Base-by-base conservation (phyloP, 1,140 invertebrate genomes). In the Pinna nobilis region DNA sequence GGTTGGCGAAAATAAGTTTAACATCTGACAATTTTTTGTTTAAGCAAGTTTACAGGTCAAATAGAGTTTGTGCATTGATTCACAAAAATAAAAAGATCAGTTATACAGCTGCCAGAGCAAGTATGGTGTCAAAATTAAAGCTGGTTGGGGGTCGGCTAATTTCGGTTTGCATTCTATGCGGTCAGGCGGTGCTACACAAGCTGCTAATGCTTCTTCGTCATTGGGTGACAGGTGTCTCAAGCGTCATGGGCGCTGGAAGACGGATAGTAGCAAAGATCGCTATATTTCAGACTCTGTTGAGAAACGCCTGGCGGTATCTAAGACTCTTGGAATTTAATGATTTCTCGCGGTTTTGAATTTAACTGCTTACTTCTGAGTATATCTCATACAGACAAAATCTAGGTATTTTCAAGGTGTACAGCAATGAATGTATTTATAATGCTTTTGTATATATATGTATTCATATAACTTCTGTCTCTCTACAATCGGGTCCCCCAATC, bases 181-280 rank as follows among this genome's bases (percentile, higher is more conserved):
- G 20, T 57, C 66, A 57, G 66, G 66, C 6, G 66, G 50, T 23
- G 66, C 50, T 2, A 68, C 66, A 32, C 32, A 23, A 30, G 66
- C 37, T n/a, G 66, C 51, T 44, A 68, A 68, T 68, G 51, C 66
- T n/a, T 20, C 28, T 20, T 44, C n/a, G 50, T 53, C 9, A 53
- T 25, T 68, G 15, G 51, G 39, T 44, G 33, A 68, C 25, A 57
- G 63, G 18, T 57, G 51, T 35, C 47, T 57, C 23, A 59, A 68
- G 53, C 51, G n/a, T 3, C 66, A 57, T 20, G 53, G 66, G 3
- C 9, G 50, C 3, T 68, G 66, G 50, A 59, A 59, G 35, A 37
- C 37, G 9, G 66, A 68, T 35, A 53, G 49, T 41, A 68, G 66
- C 20, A 68, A 68, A 23, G 50, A 68, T 47, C 13, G 66, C 20